Conservation (phyloP, 1,140 invertebrate species). For the Drosophila ercepeae region DNA sequence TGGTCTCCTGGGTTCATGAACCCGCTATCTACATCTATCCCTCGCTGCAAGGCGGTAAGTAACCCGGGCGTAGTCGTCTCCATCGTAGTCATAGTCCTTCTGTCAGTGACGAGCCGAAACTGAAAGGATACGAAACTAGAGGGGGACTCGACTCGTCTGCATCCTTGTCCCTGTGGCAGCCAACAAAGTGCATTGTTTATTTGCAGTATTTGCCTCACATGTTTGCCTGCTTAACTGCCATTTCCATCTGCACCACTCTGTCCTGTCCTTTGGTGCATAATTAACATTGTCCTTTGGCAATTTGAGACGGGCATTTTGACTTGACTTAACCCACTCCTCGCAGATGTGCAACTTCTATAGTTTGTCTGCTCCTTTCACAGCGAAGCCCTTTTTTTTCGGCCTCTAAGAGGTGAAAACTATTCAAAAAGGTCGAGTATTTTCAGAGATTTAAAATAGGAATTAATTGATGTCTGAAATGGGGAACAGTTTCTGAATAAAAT, state of each 20-base stretch:
- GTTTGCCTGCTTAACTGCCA: constrained; percentile 76
- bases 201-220: constrained; percentile 77
- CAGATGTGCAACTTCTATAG: constrained; percentile 3
- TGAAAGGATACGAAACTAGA: constrained; percentile 46
- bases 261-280: constrained; percentile 75
- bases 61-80: constrained; percentile 11
- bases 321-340: constrained; percentile 45
- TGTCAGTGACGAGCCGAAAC: constrained; percentile 36
- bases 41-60: constrained; percentile 89
- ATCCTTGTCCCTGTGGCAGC: constrained; percentile 67
- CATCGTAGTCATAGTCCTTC: constrained; percentile 15
- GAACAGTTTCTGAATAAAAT: no score
- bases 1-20: constrained; percentile 93
- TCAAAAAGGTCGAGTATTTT: constrained; percentile 26
- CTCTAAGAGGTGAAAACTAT: constrained; percentile 8
- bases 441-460: constrained; percentile 4
- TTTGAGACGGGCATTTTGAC: constrained; percentile 68
- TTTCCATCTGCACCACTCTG: constrained; percentile 22
- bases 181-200: constrained; percentile 82
- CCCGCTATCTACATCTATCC: constrained; percentile 91
- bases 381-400: no score
- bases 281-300: constrained; percentile 82
- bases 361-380: constrained; percentile 30
- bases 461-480: neutral
- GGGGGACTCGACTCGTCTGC: constrained; percentile 34